phyloP scores from a whole-genome alignment of 2,888 invertebrate species.

The Cacoxenus indagator region DNA sequence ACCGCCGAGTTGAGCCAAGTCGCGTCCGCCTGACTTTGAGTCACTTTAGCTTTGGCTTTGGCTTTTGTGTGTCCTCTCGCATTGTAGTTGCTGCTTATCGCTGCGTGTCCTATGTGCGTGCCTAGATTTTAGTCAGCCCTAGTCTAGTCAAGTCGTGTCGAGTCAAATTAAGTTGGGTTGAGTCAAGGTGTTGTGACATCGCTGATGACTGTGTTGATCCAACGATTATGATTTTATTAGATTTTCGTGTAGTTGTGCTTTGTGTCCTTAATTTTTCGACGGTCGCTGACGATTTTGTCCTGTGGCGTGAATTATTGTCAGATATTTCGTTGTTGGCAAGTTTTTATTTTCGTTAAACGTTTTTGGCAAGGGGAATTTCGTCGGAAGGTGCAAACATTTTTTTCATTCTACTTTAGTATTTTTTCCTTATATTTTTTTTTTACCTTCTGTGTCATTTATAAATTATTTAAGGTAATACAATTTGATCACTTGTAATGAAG shows the following conservation, averaged over 20 bases:
- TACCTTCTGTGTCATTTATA: not conserved
- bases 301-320: conserved; percentile 54
- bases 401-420: too few relatives aligned
- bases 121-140: conserved; percentile 23
- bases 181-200: conserved; percentile 53
- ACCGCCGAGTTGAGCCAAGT: conserved; percentile 54
- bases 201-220: conserved; percentile 70
- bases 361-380: conserved; percentile 8
- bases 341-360: not conserved
- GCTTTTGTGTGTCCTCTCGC: not conserved
- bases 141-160: not conserved
- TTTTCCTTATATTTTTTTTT: too few relatives aligned
- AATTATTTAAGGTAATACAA: conserved; percentile 49
- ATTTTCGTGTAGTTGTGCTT: conserved; percentile 60
- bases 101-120: conserved; percentile 11
- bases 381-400: not conserved
- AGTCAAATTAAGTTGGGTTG: not conserved
- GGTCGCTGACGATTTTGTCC: conserved; percentile 35
- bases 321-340: conserved; percentile 34
- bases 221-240: conserved; percentile 69
- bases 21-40: conserved; percentile 28
- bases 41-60: conserved; percentile 16
- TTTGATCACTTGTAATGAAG: conserved; percentile 59
- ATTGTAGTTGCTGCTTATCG: conserved; percentile 23
- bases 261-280: conserved; percentile 57